phyloP scores from a whole-genome alignment of 2,797 vertebrate species.

The Sitta carolinensis region DNA sequence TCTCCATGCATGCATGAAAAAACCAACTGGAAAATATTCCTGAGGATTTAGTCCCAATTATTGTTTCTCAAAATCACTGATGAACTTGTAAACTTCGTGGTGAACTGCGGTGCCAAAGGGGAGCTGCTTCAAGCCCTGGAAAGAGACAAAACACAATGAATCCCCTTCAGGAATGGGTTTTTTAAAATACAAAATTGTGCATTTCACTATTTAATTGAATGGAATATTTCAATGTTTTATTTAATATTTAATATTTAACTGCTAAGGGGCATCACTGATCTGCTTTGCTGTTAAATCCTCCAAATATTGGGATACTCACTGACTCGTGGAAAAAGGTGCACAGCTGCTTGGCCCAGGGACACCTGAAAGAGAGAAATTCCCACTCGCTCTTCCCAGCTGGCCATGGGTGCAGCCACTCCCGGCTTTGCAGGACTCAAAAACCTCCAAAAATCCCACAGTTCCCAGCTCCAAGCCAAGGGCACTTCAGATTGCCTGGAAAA shows the following conservation, averaged over 20 bases:
- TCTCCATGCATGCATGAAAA: background rate
- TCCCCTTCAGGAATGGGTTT: no score
- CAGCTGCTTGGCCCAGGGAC: constrained; percentile 32
- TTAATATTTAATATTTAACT: no score
- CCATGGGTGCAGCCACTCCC: background rate
- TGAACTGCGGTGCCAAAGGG: background rate
- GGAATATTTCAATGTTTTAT: no score
- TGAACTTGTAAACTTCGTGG: background rate
- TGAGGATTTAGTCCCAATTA: background rate
- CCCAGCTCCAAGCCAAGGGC: background rate
- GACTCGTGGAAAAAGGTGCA: background rate
- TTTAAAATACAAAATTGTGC: background rate
- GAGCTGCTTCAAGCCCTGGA: background rate
- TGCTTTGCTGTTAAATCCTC: background rate
- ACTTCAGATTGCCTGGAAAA: background rate
- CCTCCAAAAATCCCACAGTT: background rate
- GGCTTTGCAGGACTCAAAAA: background rate
- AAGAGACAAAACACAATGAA: background rate
- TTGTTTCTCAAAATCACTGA: background rate
- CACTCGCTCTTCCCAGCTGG: background rate
- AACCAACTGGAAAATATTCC: background rate
- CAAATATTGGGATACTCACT: background rate
- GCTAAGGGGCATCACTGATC: background rate
- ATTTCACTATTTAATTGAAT: background rate
- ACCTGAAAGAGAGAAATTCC: constrained; percentile 11